These are phyloP conservation scores for Pristionchus mayeri DNA, from an alignment of 2,888 invertebrate genomes.

Conservation along the genomic window DNA sequence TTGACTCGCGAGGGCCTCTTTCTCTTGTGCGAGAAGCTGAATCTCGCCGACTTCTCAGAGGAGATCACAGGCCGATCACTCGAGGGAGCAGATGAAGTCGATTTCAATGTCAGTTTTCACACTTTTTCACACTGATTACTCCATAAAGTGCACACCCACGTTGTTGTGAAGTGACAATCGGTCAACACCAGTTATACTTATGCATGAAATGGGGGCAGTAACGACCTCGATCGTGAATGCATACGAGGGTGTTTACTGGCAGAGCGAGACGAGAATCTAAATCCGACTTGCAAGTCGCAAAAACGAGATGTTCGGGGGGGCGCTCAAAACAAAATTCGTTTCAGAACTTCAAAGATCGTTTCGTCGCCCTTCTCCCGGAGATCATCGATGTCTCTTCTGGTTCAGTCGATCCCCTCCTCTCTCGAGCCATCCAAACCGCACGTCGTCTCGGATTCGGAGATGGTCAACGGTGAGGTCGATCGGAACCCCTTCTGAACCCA, in stretches of 20 bases:
- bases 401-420: slow-evolving; percentile 60
- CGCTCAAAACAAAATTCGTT: slow-evolving; percentile 26
- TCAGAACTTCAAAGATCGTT: slow-evolving; percentile 67
- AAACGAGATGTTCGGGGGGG: not conserved
- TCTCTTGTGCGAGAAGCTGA: slow-evolving; percentile 61
- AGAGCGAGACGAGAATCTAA: not conserved
- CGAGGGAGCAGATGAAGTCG: slow-evolving; percentile 56
- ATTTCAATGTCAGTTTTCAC: slow-evolving; percentile 57
- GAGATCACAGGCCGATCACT: slow-evolving; percentile 62
- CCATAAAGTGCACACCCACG: no score
- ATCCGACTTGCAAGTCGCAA: not conserved
- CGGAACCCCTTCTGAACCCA: not conserved
- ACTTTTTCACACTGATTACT: not conserved
- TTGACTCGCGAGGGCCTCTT: slow-evolving; percentile 58
- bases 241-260: slow-evolving; percentile 26
- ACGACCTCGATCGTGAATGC: not conserved
- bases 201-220: not conserved
- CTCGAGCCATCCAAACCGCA: slow-evolving; percentile 44
- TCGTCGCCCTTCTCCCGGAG: slow-evolving; percentile 65
- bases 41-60: slow-evolving; percentile 58
- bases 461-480: slow-evolving; percentile 38
- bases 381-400: slow-evolving; percentile 67
- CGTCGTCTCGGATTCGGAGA: slow-evolving; percentile 48
- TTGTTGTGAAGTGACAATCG: no score
- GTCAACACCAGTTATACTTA: not conserved